These are phyloP conservation scores for Laodelphax striatellus DNA, from an alignment of 1,140 invertebrate species.

Conservation along the genomic window DNA sequence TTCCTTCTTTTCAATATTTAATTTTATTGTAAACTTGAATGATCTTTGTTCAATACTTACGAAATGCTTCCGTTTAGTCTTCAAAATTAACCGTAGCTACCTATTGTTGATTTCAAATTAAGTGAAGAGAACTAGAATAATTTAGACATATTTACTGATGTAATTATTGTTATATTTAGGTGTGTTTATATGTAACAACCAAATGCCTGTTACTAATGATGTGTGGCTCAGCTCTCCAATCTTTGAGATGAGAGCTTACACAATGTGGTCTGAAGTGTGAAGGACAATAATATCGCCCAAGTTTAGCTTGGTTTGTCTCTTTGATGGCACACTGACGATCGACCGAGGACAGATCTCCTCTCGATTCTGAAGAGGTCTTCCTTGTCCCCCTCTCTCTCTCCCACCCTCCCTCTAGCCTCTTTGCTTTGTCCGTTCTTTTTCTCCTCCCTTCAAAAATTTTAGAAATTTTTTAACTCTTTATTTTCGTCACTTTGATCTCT, in stretches of 20 bases:
- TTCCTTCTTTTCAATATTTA: too few relatives aligned
- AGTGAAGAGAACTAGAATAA: too few relatives aligned
- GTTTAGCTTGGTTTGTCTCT: slow-evolving; percentile 14
- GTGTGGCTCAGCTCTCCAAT: slow-evolving; percentile 27
- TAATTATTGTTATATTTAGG: background rate
- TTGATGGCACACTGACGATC: slow-evolving; percentile 18
- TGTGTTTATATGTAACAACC: background rate
- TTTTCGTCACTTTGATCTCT: too few relatives aligned
- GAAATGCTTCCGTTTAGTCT: too few relatives aligned
- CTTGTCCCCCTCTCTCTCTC: slow-evolving; percentile 30
- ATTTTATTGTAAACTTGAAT: too few relatives aligned
- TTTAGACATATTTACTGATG: too few relatives aligned
- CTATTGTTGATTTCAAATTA: too few relatives aligned
- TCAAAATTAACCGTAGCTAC: too few relatives aligned
- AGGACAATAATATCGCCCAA: slow-evolving; percentile 28
- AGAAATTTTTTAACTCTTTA: too few relatives aligned
- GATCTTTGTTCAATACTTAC: too few relatives aligned
- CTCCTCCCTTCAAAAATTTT: too few relatives aligned
- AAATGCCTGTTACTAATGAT: background rate
- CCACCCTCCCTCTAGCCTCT: background rate
- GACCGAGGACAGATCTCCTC: slow-evolving; percentile 42
- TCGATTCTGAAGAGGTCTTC: slow-evolving; percentile 40
- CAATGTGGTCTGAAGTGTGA: slow-evolving; percentile 29
- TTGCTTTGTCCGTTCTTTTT: too few relatives aligned
- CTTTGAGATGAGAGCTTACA: slow-evolving; percentile 36